Conservation (phyloP, 1,140 invertebrate genomes). For the Proctacanthus coquilletti region DNA sequence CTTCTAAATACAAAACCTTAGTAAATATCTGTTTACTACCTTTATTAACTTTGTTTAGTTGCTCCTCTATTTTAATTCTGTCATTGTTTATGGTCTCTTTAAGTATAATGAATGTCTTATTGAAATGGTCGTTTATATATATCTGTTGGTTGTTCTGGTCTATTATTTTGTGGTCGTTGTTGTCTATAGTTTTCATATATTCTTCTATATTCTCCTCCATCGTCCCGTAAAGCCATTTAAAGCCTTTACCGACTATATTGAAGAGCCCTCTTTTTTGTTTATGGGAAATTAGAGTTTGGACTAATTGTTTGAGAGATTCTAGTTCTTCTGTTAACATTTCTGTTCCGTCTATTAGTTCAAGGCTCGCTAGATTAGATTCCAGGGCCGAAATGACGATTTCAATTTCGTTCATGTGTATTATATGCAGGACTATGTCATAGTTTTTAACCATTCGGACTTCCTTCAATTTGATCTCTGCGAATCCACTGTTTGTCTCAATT, state of each 20-base stretch:
- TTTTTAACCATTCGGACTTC: neutral
- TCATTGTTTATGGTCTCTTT: constrained; percentile 1
- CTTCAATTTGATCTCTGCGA: neutral
- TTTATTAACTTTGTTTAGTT: neutral
- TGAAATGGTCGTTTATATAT: constrained; percentile 1
- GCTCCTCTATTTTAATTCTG: neutral
- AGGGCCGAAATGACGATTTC: neutral
- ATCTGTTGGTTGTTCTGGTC: neutral
- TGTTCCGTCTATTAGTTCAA: neutral
- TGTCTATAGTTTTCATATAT: neutral
- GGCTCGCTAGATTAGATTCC: neutral
- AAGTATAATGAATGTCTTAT: neutral
- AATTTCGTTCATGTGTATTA: neutral
- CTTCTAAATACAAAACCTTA: constrained; percentile 1
- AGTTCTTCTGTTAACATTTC: neutral
- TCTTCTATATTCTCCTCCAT: neutral
- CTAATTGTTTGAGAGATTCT: neutral
- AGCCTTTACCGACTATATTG: neutral
- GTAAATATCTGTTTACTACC: neutral
- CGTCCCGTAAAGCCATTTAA: neutral
- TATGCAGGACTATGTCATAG: neutral
- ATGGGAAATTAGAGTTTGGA: neutral
- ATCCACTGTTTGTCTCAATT: neutral
- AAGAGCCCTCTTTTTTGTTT: neutral
- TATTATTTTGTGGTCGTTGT: too few relatives aligned